Evolutionary conservation across 2,797 vertebrate genomes (phyloP).

Genomic region (Molossus alvarezi): DNA sequence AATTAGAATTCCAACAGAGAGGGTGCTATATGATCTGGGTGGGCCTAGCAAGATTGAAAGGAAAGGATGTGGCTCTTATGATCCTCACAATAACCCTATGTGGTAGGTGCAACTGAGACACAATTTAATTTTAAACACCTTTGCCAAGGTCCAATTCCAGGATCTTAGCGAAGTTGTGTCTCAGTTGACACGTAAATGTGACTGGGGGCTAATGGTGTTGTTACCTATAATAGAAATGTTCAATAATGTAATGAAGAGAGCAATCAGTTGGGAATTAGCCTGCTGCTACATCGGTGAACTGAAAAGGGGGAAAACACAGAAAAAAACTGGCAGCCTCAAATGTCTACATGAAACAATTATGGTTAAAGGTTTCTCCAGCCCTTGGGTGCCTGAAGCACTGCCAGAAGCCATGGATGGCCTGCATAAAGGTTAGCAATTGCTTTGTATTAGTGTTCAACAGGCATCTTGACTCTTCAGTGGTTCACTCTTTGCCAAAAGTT

Average conservation of each 20-base stretch:
- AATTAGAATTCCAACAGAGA: not conserved
- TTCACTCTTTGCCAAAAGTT: not conserved
- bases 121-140: not conserved
- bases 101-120: not conserved
- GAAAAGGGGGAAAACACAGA: not conserved
- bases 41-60: not conserved
- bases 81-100: not conserved
- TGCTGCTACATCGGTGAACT: not conserved
- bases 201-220: not conserved
- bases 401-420: no score
- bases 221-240: not conserved
- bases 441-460: not conserved
- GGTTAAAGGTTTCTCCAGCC: not conserved
- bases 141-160: not conserved
- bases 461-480: not conserved
- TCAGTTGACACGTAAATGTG: not conserved
- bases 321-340: not conserved
- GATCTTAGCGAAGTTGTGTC: not conserved
- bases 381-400: not conserved
- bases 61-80: not conserved
- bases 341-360: not conserved
- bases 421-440: not conserved
- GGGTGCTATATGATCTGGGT: not conserved
- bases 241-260: not conserved
- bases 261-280: not conserved